phyloP scores from a whole-genome alignment of 2,888 invertebrate genomes.

The Teleiodes luculella region DNA sequence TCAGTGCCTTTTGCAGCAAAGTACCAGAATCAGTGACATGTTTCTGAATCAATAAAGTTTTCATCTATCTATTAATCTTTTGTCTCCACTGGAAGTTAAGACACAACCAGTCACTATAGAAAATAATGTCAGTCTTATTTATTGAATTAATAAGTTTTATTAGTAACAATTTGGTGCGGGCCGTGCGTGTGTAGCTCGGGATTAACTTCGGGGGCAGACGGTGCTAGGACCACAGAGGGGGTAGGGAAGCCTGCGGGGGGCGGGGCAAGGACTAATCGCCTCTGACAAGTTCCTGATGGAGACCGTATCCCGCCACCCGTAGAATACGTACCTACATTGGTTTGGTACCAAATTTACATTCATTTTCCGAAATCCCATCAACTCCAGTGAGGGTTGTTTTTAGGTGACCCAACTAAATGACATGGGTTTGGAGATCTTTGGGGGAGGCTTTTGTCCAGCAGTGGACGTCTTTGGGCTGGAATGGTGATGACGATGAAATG shows the following conservation, averaged over 20 bases:
- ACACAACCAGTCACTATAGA: conserved; percentile 1
- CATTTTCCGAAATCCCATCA: conserved; percentile 17
- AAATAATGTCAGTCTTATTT: conserved; percentile 16
- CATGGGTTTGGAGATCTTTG: too few species aligned
- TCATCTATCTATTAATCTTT: too few species aligned
- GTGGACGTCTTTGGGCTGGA: too few species aligned
- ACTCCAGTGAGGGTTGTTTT: neutral
- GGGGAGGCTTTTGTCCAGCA: too few species aligned
- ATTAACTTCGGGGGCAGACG: conserved; percentile 49
- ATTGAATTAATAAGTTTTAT: conserved; percentile 19
- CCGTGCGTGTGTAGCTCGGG: conserved; percentile 51
- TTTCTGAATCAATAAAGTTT: too few species aligned
- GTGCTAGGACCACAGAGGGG: conserved; percentile 25
- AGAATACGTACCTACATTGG: neutral
- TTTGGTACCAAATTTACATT: conserved; percentile 23
- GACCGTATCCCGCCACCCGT: conserved; percentile 12
- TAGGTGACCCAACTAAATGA: neutral
- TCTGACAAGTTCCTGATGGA: conserved; percentile 58
- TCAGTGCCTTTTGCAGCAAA: too few species aligned
- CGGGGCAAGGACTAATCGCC: conserved; percentile 50
- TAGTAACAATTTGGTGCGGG: conserved; percentile 53
- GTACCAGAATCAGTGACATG: too few species aligned
- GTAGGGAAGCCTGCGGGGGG: conserved; percentile 14
- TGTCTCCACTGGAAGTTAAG: neutral
- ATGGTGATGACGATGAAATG: too few species aligned